phyloP scores from a whole-genome alignment of 2,797 vertebrate genomes.

The Spondyliosoma cantharus region DNA sequence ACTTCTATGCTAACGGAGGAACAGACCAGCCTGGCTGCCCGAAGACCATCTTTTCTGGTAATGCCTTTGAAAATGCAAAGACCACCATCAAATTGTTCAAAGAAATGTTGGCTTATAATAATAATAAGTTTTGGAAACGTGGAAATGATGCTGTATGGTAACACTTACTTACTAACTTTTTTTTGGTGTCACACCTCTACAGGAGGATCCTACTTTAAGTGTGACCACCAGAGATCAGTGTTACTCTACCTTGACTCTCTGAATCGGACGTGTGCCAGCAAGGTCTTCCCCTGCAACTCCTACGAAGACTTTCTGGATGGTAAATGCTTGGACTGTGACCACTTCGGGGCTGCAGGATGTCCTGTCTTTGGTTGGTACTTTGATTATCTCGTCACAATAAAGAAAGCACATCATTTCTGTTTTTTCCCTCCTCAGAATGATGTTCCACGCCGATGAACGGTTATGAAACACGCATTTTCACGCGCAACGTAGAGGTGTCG shows the following conservation, averaged over 20 bases:
- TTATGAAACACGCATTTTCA: not conserved
- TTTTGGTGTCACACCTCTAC: not conserved
- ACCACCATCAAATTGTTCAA: not conserved
- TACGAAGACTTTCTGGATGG: constrained; percentile 88
- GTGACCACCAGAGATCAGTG: constrained; percentile 96
- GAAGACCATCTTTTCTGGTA: constrained; percentile 88
- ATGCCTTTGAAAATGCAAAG: constrained; percentile 17
- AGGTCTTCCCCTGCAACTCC: constrained; percentile 88
- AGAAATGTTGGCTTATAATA: not conserved
- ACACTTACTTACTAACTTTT: not conserved
- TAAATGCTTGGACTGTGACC: constrained; percentile 85
- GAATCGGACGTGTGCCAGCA: constrained; percentile 74
- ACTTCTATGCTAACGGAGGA: constrained; percentile 97
- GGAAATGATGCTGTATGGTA: not conserved
- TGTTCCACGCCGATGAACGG: not conserved
- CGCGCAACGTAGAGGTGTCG: not conserved
- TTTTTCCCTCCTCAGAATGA: not conserved
- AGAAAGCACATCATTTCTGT: not conserved
- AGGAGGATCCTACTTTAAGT: constrained; percentile 88
- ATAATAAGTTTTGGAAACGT: not conserved
- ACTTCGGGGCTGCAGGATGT: constrained; percentile 84
- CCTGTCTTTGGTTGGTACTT: constrained; percentile 88
- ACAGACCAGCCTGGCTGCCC: constrained; percentile 94
- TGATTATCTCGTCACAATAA: not conserved
- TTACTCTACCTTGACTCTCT: constrained; percentile 87